Base-by-base conservation (phyloP, 2,888 invertebrate species). In the Drosophila emarginata region DNA sequence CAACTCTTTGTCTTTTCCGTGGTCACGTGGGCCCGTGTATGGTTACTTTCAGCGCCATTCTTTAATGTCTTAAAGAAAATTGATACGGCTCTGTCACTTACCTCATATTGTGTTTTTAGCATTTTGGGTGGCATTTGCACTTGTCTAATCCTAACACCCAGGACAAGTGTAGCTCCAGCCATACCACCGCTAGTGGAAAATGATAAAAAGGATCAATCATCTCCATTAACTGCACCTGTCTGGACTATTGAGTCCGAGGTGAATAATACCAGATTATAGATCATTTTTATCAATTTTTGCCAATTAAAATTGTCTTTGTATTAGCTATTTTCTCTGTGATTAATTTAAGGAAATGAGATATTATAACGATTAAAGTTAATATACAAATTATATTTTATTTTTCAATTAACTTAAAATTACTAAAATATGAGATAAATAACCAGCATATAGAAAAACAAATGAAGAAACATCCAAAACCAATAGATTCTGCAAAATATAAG, bases 11-110 rank as follows among this genome's bases (percentile, higher is more conserved):
- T 89, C 54, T 92, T 91, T 72, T 92, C 92, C 0, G 91, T 91
- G 26, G 89, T 91, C 51, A 91, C 91, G 4, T 92, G 90, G 89
- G 90, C 92, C 2, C 81, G 92, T 6, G 75, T 92, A 9, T 91
- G 91, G 89, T 80, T 92, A 18, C 78, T 92, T 6, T 88, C 90
- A n/a, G 91, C 92, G 0, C 92, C 92, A 3, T 92, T 92, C 68
- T 89, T 92, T 53, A 91, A 91, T 68, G 90, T 91, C 4, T 80
- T 92, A 0, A 90, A 87, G 66, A 89, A 86, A 53, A 85, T 91
- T 72, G 89, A 91, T 66, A 86, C 89, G 0, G 90, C 92, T 2
- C 73, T 92, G 37, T 91, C 92, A 5, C 74, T 92, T 37, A 90
- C 89, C 57, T 87, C 90, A 9, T 92, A 91, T 52, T 87, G 90